These are phyloP conservation scores for Belonocnema kinseyi DNA, from an alignment of 1,140 invertebrate species.

Conservation along the genomic window DNA sequence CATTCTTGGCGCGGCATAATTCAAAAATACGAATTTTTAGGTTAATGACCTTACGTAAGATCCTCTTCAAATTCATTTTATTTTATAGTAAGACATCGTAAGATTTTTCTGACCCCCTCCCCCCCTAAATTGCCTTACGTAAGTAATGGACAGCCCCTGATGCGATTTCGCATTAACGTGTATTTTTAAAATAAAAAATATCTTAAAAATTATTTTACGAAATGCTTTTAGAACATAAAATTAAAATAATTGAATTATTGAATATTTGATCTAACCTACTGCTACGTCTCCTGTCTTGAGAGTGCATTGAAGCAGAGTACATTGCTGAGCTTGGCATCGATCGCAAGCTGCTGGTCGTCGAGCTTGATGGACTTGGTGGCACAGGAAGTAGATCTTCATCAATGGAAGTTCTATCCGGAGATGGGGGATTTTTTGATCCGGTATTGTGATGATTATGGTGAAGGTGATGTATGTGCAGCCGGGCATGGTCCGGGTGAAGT, in stretches of 20 bases:
- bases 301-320: slow-evolving; percentile 63
- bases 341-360: slow-evolving; percentile 73
- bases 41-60: too few relatives aligned
- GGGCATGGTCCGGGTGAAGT: slow-evolving; percentile 82
- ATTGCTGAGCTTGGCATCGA: slow-evolving; percentile 72
- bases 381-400: slow-evolving; percentile 65
- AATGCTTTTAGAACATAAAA: neutral
- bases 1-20: too few relatives aligned
- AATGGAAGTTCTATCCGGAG: slow-evolving; percentile 63
- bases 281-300: slow-evolving; percentile 68
- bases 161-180: too few relatives aligned
- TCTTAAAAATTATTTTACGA: too few relatives aligned
- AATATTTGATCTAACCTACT: slow-evolving; percentile 61
- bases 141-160: too few relatives aligned
- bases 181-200: too few relatives aligned
- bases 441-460: slow-evolving; percentile 71
- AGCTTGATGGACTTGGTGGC: slow-evolving; percentile 72
- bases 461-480: slow-evolving; percentile 76
- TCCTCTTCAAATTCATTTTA: too few relatives aligned
- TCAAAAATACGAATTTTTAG: too few relatives aligned
- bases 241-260: neutral
- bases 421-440: slow-evolving; percentile 59
- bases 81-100: too few relatives aligned
- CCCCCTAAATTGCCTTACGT: too few relatives aligned
- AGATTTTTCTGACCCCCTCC: too few relatives aligned